phyloP scores from a whole-genome alignment of 2,113 vertebrate species.

The Eublepharis macularius region DNA sequence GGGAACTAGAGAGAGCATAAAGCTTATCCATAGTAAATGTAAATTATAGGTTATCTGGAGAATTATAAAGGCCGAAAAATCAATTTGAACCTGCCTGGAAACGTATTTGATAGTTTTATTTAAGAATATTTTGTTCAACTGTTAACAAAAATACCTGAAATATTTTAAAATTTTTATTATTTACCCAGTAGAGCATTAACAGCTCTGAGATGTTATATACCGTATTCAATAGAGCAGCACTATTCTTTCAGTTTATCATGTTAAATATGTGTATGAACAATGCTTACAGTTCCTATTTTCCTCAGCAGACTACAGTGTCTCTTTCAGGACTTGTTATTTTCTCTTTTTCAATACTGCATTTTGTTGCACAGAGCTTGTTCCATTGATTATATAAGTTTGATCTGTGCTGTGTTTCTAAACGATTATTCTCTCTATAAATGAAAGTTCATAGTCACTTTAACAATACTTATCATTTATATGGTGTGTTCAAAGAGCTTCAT shows the following conservation, averaged over 20 bases:
- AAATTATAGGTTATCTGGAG: not conserved
- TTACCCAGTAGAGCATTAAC: not conserved
- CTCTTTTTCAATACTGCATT: not conserved
- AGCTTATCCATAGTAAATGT: not conserved
- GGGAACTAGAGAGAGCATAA: not conserved
- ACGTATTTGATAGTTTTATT: not conserved
- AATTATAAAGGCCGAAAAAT: not conserved
- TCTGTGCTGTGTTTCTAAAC: not conserved
- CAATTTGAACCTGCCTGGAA: not conserved
- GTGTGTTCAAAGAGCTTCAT: not conserved
- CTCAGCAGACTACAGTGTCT: not conserved
- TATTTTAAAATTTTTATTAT: not conserved
- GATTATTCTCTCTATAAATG: no score
- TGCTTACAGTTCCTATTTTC: not conserved
- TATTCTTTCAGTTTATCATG: not conserved
- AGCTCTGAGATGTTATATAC: not conserved
- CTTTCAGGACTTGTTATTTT: not conserved
- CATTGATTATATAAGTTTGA: not conserved
- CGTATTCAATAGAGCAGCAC: conserved; percentile 2
- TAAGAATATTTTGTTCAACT: not conserved
- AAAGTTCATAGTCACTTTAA: no score
- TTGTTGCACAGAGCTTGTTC: not conserved
- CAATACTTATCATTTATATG: no score
- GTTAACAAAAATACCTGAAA: not conserved
- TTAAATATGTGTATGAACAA: conserved; percentile 2